A percentile compares a stretch with the other conserved stretches of the same genome.
These are phyloP conservation scores for Halisarca cf. caerulea DNA, from an alignment of 37 sponge, comb jelly and placozoan genomes.

Conservation along the genomic window DNA sequence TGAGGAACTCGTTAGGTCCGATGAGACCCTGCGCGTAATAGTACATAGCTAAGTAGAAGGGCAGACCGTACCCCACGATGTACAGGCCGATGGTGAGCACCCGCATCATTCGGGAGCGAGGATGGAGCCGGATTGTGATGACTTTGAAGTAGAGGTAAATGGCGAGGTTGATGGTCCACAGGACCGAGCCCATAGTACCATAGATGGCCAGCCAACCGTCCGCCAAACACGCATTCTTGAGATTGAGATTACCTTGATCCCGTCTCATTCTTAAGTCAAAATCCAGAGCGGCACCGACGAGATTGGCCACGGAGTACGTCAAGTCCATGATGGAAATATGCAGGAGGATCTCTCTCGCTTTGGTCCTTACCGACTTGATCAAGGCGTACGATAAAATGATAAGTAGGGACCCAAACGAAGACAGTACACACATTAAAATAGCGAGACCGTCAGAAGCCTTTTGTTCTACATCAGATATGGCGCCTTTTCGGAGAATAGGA, in stretches of 20 bases:
- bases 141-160: slow-evolving; percentile 57
- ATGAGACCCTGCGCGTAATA: slow-evolving; percentile 4
- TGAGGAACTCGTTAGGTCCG: slow-evolving; percentile 44
- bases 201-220: slow-evolving; percentile 45
- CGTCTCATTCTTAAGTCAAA: background rate
- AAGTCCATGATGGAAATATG: slow-evolving; percentile 77
- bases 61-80: slow-evolving; percentile 3
- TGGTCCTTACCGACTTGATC: slow-evolving; percentile 46
- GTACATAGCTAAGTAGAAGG: background rate
- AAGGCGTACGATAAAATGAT: slow-evolving; percentile 68
- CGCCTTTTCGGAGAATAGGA: background rate
- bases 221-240: background rate
- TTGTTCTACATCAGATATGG: background rate
- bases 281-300: slow-evolving; percentile 43
- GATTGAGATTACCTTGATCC: background rate
- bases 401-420: slow-evolving; percentile 54
- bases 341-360: slow-evolving; percentile 58
- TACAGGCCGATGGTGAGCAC: background rate
- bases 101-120: background rate
- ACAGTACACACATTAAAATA: slow-evolving; percentile 40
- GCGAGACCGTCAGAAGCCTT: slow-evolving; percentile 15
- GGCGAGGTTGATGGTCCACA: slow-evolving; percentile 72
- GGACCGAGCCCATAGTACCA: slow-evolving; percentile 47
- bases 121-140: background rate
- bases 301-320: slow-evolving; percentile 27